Base-by-base conservation (phyloP, 92 coral and sea anemone genomes). In the Bergia puertoricense region DNA sequence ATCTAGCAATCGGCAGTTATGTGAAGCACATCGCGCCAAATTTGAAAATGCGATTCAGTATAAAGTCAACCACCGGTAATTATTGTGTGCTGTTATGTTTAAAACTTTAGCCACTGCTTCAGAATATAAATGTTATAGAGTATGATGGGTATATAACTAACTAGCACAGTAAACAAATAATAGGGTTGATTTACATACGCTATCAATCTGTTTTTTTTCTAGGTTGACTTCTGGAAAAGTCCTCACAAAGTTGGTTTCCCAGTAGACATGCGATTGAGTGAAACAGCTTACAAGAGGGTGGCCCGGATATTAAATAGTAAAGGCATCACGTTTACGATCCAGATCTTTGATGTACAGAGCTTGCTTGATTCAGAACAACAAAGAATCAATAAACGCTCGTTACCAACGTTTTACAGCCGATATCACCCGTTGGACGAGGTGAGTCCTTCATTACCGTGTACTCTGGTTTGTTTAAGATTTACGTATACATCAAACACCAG, bases 161-260 rank as follows among this genome's bases (percentile, higher is more conserved):
- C 41, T 40, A 0, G 20, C 8, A 16, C 78, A 20, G 18, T n/a
- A 9, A 0, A 74, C 6, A 74, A 20, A 13, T 16, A 74, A 37
- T 20, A 43, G 1, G 8, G 30, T 20, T 40, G 36, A 4, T 9
- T 76, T 42, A 18, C 51, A 0, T 14, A 14, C 46, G 11, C 42
- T 45, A 54, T 13, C 16, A 54, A 54, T 54, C 59, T 13, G 3
- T 8, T 16, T 40, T 45, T 45, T 42, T 46, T 62, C 43, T 48
- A 96, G 98, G 85, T 94, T 81, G 98, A 96, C 80, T 93, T 96
- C 65, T 96, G 98, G 98, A 80, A 92, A 44, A 94, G 89, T 62
- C 98, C 98, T 1, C 85, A 87, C 22, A 72, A 46, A 14, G 75
- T 94, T 9, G 81, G 89, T 6, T 81, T 81, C 13, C 92, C 91